Evolutionary conservation across 2,888 invertebrate species (phyloP).

Genomic region (Xanthia togata): DNA sequence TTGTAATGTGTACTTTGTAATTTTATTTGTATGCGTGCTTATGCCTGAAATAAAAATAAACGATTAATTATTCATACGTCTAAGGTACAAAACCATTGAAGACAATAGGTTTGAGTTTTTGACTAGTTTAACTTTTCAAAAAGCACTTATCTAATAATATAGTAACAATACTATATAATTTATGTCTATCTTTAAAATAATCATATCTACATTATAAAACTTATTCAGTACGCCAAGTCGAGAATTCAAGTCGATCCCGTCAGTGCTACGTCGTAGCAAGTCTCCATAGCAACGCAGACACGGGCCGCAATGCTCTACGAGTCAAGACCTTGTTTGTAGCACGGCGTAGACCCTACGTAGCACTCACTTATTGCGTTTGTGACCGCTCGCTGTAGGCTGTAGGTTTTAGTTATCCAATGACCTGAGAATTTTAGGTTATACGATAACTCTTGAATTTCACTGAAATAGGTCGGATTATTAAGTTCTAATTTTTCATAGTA

Average conservation of each 20-base stretch:
- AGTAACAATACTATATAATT: background rate
- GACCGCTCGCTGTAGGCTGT: background rate
- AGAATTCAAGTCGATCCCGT: background rate
- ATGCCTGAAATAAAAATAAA: background rate
- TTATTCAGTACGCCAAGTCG: background rate
- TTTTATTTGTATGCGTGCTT: no score
- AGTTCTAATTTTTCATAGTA: background rate
- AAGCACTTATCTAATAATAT: background rate
- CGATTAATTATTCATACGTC: background rate
- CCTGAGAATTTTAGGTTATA: background rate
- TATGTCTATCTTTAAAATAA: background rate
- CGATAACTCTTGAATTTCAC: background rate
- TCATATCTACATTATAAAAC: background rate
- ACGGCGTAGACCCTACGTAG: conserved; percentile 16
- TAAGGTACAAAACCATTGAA: background rate
- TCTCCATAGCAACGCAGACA: conserved; percentile 14
- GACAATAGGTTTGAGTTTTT: background rate
- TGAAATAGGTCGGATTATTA: background rate
- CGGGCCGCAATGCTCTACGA: conserved; percentile 34
- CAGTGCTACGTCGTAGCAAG: conserved; percentile 44
- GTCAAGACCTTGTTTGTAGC: conserved; percentile 35
- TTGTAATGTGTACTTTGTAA: background rate
- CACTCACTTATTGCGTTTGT: background rate
- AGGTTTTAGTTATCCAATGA: background rate
- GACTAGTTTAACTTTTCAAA: background rate